phyloP scores from a whole-genome alignment of 2,797 vertebrate species.

The Chelmon rostratus region DNA sequence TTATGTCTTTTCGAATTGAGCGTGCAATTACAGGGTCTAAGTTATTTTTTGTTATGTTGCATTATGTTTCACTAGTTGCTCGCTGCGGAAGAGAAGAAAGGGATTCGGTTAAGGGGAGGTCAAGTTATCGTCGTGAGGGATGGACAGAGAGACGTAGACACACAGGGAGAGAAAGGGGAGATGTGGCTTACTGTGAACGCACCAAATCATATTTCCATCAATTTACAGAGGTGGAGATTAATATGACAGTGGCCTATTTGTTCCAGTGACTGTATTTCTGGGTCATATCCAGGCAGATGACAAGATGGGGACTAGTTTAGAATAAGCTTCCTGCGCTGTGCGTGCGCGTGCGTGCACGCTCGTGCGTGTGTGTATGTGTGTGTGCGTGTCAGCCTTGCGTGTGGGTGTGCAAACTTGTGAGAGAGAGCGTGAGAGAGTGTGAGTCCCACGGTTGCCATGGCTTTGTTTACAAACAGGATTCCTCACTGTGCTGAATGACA shows the following conservation, averaged over 20 bases:
- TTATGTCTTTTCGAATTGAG: constrained; percentile 55
- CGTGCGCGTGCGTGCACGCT: constrained; percentile 19
- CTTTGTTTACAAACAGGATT: constrained; percentile 86
- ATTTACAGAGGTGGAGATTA: constrained; percentile 83
- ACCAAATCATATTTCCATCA: constrained; percentile 80
- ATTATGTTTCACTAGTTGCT: constrained; percentile 39
- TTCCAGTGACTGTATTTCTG: constrained; percentile 85
- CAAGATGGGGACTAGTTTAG: constrained; percentile 75
- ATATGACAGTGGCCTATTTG: constrained; percentile 83
- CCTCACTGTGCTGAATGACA: constrained; percentile 74
- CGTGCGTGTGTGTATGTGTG: constrained; percentile 5
- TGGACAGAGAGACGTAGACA: not conserved
- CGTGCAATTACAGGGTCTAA: constrained; percentile 46
- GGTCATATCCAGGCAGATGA: constrained; percentile 84
- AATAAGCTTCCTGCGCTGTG: constrained; percentile 56
- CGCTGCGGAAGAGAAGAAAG: constrained; percentile 4
- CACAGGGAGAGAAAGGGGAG: not conserved
- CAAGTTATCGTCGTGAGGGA: constrained; percentile 33
- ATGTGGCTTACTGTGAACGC: constrained; percentile 57
- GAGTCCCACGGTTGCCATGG: constrained; percentile 81
- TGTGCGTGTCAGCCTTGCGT: constrained; percentile 9
- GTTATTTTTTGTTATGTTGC: constrained; percentile 36
- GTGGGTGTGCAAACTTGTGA: constrained; percentile 51
- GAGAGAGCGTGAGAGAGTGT: constrained; percentile 59
- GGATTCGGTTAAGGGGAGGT: constrained; percentile 50